These are phyloP conservation scores for Agriopis aurantiaria DNA, from an alignment of 2,888 invertebrate species.

Conservation along the genomic window DNA sequence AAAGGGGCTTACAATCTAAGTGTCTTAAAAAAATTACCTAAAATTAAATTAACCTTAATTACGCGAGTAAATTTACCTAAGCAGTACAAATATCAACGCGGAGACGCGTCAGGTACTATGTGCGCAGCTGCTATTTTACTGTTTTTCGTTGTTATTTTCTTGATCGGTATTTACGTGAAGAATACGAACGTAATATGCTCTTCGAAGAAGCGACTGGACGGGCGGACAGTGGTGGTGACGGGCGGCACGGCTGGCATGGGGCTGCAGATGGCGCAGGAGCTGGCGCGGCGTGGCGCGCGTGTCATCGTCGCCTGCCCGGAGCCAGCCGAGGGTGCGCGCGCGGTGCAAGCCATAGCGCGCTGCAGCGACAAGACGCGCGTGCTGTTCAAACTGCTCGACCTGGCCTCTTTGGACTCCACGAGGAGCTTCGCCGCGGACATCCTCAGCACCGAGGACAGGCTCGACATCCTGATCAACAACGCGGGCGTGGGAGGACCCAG, in stretches of 20 bases:
- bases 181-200: conserved; percentile 48
- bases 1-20: too few relatives aligned
- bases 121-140: neutral
- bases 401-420: conserved; percentile 90
- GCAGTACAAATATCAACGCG: neutral
- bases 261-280: conserved; percentile 64
- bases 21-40: too few relatives aligned
- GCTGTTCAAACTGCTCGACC: conserved; percentile 89
- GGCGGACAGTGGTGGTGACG: conserved; percentile 63
- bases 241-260: conserved; percentile 74
- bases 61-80: too few relatives aligned
- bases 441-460: conserved; percentile 83
- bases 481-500: conserved; percentile 90
- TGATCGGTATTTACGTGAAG: conserved; percentile 27
- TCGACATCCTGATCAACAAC: conserved; percentile 95
- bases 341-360: conserved; percentile 86
- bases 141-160: neutral
- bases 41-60: too few relatives aligned
- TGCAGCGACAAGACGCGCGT: conserved; percentile 88
- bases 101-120: neutral
- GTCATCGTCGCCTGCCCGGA: conserved; percentile 68
- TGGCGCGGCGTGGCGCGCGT: conserved; percentile 47
- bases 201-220: conserved; percentile 54
- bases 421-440: conserved; percentile 88
- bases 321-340: conserved; percentile 60